Percentiles rank a stretch among this genome's conserved stretches.
Conservation (phyloP, 2,888 invertebrate species). For the Shargacucullia verbasci region DNA sequence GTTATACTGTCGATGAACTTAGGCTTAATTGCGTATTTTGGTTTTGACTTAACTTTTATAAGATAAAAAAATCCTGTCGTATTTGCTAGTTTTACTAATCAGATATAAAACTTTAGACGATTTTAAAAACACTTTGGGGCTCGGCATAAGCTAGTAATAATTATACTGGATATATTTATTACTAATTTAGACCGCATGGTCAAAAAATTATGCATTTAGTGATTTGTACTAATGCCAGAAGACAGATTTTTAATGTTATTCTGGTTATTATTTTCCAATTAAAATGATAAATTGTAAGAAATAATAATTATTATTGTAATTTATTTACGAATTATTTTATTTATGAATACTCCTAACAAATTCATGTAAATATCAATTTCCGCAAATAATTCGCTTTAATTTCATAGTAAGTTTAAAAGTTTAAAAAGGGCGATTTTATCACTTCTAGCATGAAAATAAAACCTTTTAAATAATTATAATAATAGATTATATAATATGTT, state of each 20-base stretch:
- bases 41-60: too few species aligned
- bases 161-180: conserved; percentile 41
- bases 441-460: background rate
- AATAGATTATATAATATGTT: too few species aligned
- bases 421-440: conserved; percentile 8
- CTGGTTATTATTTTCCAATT: background rate
- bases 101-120: background rate
- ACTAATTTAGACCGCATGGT: conserved; percentile 5
- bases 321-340: conserved; percentile 8
- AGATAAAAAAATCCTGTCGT: background rate
- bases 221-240: conserved; percentile 5
- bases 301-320: too few species aligned
- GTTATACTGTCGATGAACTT: too few species aligned
- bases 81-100: background rate
- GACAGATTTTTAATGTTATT: background rate
- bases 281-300: too few species aligned
- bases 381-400: background rate
- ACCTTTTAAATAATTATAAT: too few species aligned
- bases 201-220: background rate
- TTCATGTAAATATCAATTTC: conserved; percentile 43
- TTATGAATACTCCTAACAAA: too few species aligned
- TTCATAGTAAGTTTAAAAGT: conserved; percentile 2
- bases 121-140: background rate
- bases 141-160: conserved; percentile 23
- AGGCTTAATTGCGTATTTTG: too few species aligned